Evolutionary conservation across 1,140 invertebrate genomes (phyloP).

Genomic region (Dendroctonus valens): DNA sequence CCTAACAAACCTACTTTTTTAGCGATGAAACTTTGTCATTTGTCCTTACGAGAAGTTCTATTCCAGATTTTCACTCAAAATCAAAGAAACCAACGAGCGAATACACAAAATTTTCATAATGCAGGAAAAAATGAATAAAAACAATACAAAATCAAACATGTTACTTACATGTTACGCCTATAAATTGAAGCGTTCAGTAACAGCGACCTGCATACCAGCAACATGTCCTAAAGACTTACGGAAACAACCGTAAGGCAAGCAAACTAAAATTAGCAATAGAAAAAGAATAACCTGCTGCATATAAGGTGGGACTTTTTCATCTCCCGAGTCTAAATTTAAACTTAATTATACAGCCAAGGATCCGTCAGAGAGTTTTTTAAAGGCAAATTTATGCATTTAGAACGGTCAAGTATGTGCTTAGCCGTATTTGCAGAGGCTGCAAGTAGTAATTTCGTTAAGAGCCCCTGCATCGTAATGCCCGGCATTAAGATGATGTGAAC

Average conservation of each 20-base stretch:
- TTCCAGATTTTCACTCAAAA: no score
- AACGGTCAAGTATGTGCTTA: slow-evolving; percentile 18
- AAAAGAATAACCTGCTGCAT: slow-evolving; percentile 12
- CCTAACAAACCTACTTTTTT: no score
- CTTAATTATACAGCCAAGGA: slow-evolving; percentile 11
- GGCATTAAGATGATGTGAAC: slow-evolving; percentile 1
- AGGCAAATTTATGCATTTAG: slow-evolving; percentile 18
- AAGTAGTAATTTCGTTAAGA: slow-evolving; percentile 18
- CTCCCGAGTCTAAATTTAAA: slow-evolving; percentile 8
- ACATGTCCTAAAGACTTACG: slow-evolving; percentile 1
- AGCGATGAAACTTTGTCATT: no score
- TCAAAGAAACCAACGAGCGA: no score
- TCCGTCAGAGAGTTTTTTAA: slow-evolving; percentile 11
- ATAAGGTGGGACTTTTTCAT: slow-evolving; percentile 4
- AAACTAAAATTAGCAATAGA: slow-evolving; percentile 22
- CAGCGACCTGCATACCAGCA: neutral
- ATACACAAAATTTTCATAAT: no score
- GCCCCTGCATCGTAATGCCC: slow-evolving; percentile 1
- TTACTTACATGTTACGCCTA: neutral
- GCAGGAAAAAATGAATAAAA: neutral
- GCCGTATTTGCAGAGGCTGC: slow-evolving; percentile 11
- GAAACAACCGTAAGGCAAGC: slow-evolving; percentile 7
- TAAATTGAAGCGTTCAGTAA: neutral
- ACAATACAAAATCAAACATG: neutral
- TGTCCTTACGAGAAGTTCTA: no score